Evolutionary conservation across 2,888 invertebrate species (phyloP), one percentile per base, ranked within the genome.

Genomic region (Emesis furor): DNA sequence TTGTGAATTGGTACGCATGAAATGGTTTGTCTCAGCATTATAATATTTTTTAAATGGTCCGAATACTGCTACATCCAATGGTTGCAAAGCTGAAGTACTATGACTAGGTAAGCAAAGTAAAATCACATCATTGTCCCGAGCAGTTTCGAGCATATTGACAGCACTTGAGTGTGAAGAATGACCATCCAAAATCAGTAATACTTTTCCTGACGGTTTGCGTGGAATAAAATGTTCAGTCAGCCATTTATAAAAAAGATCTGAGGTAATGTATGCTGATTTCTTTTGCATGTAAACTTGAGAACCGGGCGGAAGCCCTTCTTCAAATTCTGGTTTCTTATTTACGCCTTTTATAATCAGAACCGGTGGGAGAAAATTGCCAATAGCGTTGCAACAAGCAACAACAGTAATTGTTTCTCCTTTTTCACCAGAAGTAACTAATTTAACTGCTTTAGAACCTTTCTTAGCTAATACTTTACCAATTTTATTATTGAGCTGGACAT

Each of bases 401-500:
- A 62, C 30, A 1, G 24, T 24, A 17, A 59, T 59, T 59, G 59
- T 59, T 24, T 59, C 59, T 6, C 59, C 59, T 59, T 59, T 59
- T 59, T 59, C 24, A 62, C 62, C 1, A 0, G 62, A 62, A 24
- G 24, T 24, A 24, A 62, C 8, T 30, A 10, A 10, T 3, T 62
- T 7, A 6, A 59, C 17, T 59, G 39, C 39, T 69, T 24, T n/a
- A 39, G 69, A 10, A 59, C 59, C 24, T 24, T 59, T 59, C 59
- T 17, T 59, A 2, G 59, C 59, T 24, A 59, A 24, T 24, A 59
- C 59, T 8, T 59, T 59, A 8, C 91, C 90, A 55, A 93, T 90
- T 83, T 91, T 91, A 84, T 93, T 93, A 37, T 94, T 94, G 4
- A 93, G 86, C 77, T 93, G 92, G 5, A 93, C 79, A 3, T 92